Conservation (phyloP, 2,113 vertebrate species). For the Cnemophilus loriae region DNA sequence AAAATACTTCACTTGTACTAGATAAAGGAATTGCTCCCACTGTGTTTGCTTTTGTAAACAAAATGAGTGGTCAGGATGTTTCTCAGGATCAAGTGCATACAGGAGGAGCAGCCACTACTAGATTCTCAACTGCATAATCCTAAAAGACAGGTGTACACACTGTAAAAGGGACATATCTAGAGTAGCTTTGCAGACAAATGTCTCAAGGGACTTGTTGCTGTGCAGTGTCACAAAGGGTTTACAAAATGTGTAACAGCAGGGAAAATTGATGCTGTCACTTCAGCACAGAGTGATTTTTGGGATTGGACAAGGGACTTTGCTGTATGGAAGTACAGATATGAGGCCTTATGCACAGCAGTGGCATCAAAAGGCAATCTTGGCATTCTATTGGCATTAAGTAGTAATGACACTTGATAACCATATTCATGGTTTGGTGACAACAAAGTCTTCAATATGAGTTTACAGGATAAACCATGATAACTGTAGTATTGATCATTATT, state of each 20-base stretch:
- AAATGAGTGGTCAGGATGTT: background rate
- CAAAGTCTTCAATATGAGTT: background rate
- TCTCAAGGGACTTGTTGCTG: background rate
- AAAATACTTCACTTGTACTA: background rate
- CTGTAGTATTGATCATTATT: background rate
- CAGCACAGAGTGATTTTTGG: background rate
- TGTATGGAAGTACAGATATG: background rate
- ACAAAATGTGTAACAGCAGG: background rate
- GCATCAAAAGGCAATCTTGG: background rate
- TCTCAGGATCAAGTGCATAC: background rate
- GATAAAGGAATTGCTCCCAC: background rate
- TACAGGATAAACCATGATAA: background rate
- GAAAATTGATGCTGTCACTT: constrained; percentile 6
- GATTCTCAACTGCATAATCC: background rate
- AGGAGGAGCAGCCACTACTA: background rate
- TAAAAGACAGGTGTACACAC: background rate
- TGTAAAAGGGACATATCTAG: background rate
- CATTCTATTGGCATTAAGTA: background rate
- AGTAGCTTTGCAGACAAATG: background rate
- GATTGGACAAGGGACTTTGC: background rate
- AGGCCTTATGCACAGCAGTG: background rate
- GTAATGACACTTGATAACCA: background rate
- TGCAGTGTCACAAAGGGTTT: background rate
- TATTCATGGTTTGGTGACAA: background rate
- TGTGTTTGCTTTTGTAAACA: background rate